Conservation (phyloP, 2,797 vertebrate genomes). For the Poeciliopsis infans region DNA sequence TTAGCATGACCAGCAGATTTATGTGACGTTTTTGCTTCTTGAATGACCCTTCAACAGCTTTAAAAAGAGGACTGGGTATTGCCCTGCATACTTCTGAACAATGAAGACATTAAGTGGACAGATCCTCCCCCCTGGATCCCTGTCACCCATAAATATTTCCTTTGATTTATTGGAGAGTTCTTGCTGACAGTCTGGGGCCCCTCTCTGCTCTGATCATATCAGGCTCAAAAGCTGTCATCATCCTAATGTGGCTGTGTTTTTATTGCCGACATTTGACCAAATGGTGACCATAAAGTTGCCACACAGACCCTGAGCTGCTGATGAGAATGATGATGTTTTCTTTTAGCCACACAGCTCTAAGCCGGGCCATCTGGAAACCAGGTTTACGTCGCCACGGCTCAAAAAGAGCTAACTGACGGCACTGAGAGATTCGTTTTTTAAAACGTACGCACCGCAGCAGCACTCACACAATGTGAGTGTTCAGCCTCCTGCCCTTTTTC, state of each 20-base stretch:
- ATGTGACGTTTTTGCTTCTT: background rate
- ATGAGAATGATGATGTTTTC: slow-evolving; percentile 18
- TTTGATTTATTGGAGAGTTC: slow-evolving; percentile 34
- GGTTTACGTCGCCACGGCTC: slow-evolving; percentile 25
- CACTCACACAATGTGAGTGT: slow-evolving; percentile 23
- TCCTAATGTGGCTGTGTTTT: slow-evolving; percentile 13
- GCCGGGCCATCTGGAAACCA: slow-evolving; percentile 1
- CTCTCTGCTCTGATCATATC: slow-evolving; percentile 21
- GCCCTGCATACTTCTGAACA: slow-evolving; percentile 38
- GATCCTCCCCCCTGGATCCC: slow-evolving; percentile 6
- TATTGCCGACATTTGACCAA: slow-evolving; percentile 17
- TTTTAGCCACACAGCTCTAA: slow-evolving; percentile 4
- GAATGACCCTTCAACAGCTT: slow-evolving; percentile 50
- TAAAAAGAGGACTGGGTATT: slow-evolving; percentile 22
- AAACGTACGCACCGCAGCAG: slow-evolving; percentile 10
- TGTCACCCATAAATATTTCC: slow-evolving; percentile 41
- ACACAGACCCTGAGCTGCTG: slow-evolving; percentile 24
- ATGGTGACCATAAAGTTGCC: slow-evolving; percentile 50
- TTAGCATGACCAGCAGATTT: background rate
- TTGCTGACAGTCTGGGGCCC: slow-evolving; percentile 23
- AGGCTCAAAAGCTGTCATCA: slow-evolving; percentile 13
- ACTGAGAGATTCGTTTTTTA: background rate
- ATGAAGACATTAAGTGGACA: slow-evolving; percentile 61
- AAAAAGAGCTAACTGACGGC: slow-evolving; percentile 18
- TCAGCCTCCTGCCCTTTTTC: slow-evolving; percentile 18